Conservation (phyloP, 2,888 invertebrate species). For the Diploptera punctata region DNA sequence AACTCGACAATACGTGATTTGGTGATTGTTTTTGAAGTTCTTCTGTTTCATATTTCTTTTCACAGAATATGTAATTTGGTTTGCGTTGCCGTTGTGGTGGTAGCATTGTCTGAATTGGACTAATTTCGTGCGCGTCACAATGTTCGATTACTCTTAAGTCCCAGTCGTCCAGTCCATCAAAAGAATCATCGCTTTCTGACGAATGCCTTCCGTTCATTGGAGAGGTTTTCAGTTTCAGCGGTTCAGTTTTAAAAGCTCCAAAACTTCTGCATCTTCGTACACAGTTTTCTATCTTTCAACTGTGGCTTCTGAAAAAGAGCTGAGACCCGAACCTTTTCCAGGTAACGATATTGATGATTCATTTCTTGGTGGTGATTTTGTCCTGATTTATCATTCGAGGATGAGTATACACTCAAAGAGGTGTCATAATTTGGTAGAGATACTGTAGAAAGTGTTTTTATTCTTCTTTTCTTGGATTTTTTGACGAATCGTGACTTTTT, state of each 20-base stretch:
- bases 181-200: conserved; percentile 58
- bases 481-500: neutral
- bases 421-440: conserved; percentile 10
- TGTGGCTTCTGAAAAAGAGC: conserved; percentile 45
- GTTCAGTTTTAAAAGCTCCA: conserved; percentile 54
- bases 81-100: conserved; percentile 6
- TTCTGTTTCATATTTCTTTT: neutral
- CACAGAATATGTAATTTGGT: neutral
- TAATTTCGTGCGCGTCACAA: conserved; percentile 40
- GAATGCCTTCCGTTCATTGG: conserved; percentile 49
- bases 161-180: conserved; percentile 56
- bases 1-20: neutral
- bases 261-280: conserved; percentile 58
- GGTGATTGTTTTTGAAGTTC: too few relatives aligned
- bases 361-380: neutral
- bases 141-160: conserved; percentile 58
- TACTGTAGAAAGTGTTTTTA: neutral
- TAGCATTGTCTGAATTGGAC: neutral
- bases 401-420: neutral
- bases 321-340: conserved; percentile 1
- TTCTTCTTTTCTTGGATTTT: neutral
- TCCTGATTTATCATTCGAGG: neutral
- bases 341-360: neutral
- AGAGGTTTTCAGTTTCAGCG: conserved; percentile 45
- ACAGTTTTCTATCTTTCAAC: conserved; percentile 56